Evolutionary conservation across 2,888 invertebrate genomes (phyloP), one percentile per base, ranked within the genome.

Genomic region (Prenolepis imparis): DNA sequence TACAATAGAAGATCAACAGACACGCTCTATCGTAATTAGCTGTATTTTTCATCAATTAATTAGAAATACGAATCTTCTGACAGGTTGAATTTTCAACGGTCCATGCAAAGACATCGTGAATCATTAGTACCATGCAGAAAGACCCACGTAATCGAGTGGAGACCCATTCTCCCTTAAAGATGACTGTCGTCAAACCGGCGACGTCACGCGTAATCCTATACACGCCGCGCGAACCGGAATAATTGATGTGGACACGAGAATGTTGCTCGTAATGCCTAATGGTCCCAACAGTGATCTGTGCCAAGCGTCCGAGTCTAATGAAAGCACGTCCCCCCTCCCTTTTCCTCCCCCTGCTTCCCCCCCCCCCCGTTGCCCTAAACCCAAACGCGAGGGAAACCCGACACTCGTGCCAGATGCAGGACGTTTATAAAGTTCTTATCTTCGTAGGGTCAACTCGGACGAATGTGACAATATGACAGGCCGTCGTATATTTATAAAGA

Each of bases 381-480:
- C 83, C 77, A 89, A 75, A 84, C 70, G 83, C 84, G 77, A 88
- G 78, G 84, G 88, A 88, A 88, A 88, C 83, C 88, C 77, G 86
- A 89, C 88, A 88, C 90, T 80, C 81, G 77, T 86, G 82, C 84
- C 86, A 78, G 84, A 86, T 86, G 78, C 81, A 36, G 44, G 18
- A 59, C 21, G 73, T 73, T 80, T 73, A 73, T 80, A 73, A 78
- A 70, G 59, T 73, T 72, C 74, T 80, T 80, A 72, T 72, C 78
- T 73, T 36, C 68, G 67, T 39, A 24, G 32, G 21, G 36, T 36
- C 32, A 78, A 15, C 57, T 32, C 32, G 44, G 1, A 11, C 15
- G 21, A 39, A 15, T 24, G 41, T 21, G 59, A 59, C 73, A 59
- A 32, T 70, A 44, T 41, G 12, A 32, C 41, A 32, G 6, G 2